Evolutionary conservation across 2,797 vertebrate genomes (phyloP).

Genomic region (Artibeus jamaicensis): DNA sequence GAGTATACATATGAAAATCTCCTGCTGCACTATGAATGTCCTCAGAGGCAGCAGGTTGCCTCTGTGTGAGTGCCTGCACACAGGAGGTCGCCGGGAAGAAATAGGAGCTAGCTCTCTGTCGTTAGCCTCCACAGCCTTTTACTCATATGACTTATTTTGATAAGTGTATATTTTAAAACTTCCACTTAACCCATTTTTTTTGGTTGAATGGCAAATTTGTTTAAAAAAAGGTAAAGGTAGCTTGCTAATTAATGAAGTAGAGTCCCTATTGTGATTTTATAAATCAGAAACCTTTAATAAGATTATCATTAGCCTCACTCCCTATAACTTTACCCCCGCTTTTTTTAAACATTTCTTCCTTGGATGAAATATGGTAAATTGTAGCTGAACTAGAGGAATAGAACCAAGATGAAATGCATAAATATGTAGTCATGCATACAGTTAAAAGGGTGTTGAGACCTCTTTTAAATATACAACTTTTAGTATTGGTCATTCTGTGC

Average conservation of each 20-base stretch:
- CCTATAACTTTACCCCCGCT: not conserved
- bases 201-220: not conserved
- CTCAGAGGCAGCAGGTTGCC: not conserved
- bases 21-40: not conserved
- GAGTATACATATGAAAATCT: not conserved
- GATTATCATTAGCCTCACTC: not conserved
- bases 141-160: not conserved
- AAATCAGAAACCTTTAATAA: conserved; percentile 4
- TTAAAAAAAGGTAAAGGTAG: not conserved
- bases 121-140: not conserved
- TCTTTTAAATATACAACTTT: conserved; percentile 22
- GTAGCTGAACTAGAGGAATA: not conserved
- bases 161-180: not conserved
- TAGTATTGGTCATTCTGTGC: conserved; percentile 12
- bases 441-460: conserved; percentile 49
- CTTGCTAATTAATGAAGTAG: not conserved
- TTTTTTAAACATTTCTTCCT: not conserved
- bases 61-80: not conserved
- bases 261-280: not conserved
- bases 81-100: not conserved
- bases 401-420: not conserved
- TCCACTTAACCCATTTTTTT: not conserved
- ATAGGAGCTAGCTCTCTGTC: not conserved
- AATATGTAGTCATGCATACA: conserved; percentile 47
- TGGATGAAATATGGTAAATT: not conserved